Conservation (phyloP, 2,797 vertebrate genomes). For the Anniella stebbinsi region DNA sequence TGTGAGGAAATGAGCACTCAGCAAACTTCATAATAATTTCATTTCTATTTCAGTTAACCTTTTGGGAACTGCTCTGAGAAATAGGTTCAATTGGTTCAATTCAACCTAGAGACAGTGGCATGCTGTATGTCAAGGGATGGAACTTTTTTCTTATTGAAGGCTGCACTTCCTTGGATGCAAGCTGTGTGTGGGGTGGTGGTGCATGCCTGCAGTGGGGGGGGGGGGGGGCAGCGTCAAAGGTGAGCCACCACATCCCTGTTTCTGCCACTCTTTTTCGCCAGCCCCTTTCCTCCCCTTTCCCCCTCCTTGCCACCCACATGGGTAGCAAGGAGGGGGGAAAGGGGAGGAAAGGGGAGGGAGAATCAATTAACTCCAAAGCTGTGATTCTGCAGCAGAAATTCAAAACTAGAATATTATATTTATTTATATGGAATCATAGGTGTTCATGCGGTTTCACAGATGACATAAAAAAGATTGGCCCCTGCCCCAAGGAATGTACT, state of each 20-base stretch:
- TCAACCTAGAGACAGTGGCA: background rate
- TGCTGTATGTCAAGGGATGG: background rate
- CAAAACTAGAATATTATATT: background rate
- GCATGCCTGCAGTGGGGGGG: background rate
- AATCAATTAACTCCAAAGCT: background rate
- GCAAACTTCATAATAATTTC: background rate
- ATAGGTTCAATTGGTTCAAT: no score
- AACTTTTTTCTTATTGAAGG: background rate
- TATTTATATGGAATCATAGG: background rate
- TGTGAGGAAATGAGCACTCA: background rate
- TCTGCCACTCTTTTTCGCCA: background rate
- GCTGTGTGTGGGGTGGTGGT: background rate
- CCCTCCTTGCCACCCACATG: background rate
- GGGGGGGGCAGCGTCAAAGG: background rate
- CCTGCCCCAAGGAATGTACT: background rate
- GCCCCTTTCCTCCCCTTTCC: background rate
- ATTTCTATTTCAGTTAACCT: background rate
- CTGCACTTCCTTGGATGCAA: background rate
- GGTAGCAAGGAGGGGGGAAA: no score
- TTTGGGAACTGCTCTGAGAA: background rate
- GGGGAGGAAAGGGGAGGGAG: conserved; percentile 7
- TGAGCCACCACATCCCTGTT: background rate
- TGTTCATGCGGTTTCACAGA: background rate
- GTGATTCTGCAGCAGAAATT: background rate
- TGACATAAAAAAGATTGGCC: background rate